Base-by-base conservation (phyloP, 2,888 invertebrate species). In the Macroteleia sp. region DNA sequence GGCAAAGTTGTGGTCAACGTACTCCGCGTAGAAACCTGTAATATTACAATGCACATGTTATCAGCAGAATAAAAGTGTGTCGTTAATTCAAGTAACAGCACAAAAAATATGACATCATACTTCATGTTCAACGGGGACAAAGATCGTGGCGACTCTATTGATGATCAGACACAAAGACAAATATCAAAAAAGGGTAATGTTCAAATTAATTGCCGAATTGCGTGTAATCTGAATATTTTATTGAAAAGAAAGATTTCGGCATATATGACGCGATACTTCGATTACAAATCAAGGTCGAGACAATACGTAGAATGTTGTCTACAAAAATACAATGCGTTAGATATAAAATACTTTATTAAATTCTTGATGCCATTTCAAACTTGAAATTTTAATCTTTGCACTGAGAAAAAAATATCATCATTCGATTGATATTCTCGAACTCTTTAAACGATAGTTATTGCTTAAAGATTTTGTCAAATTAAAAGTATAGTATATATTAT, bases 11-110 rank as follows among this genome's bases (percentile, higher is more conserved):
- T 52, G 71, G 14, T 77, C 73, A 6, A 73, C 44, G 39, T 30
- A 64, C 28, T 69, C 70, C 16, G 20, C 54, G 48, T 67, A 78
- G 66, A 59, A 78, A 78, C 78, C 78, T 78, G 78, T 57, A 78
- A 77, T 44, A 54, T 77, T 71, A 77, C 44, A 69, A 25, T 54
- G 17, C 10, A 41, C n/a, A 1, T 10, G 66, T 77, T 77, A 77
- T 67, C 73, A 39, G 10, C 14, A 59, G 25, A 39, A 59, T n/a
- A 22, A 17, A 25, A 46, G n/a, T 28, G 14, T 12, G 12, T 12
- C 12, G 10, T 44, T 32, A 56, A 17, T 30, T 69, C 25, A 41
- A 44, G n/a, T n/a, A n/a, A n/a, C n/a, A n/a, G n/a, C n/a, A 22
- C 36, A 25, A 50, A 52, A 25, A 28, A n/a, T 5, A 34, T 34